phyloP scores from a whole-genome alignment of 2,113 vertebrate species.

The Theristicus caerulescens region DNA sequence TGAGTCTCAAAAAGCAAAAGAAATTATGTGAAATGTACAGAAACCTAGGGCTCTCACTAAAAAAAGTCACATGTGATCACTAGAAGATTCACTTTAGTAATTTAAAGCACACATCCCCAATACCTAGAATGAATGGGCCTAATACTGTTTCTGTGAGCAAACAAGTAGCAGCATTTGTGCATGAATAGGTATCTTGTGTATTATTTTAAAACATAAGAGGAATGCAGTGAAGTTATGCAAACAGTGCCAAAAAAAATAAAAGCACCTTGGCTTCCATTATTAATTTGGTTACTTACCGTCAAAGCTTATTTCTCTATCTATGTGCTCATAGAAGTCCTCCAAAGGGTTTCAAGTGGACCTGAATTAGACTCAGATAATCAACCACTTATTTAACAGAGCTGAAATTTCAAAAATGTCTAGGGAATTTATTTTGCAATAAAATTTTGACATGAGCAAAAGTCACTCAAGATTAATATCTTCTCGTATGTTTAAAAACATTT shows the following conservation, averaged over 20 bases:
- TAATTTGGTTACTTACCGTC: neutral
- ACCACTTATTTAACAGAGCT: neutral
- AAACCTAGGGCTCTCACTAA: neutral
- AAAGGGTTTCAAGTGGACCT: neutral
- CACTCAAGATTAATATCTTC: neutral
- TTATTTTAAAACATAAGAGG: neutral
- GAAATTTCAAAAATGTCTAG: neutral
- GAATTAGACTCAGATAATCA: neutral
- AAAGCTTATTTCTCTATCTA: neutral
- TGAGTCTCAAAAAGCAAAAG: neutral
- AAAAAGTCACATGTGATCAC: neutral
- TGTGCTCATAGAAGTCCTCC: neutral
- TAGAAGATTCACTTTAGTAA: neutral
- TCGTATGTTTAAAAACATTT: neutral
- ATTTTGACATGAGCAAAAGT: neutral
- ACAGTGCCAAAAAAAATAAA: neutral
- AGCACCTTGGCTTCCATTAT: neutral
- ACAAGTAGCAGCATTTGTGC: neutral
- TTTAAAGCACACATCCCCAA: neutral
- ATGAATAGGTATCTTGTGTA: neutral
- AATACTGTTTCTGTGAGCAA: neutral
- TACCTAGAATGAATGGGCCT: neutral
- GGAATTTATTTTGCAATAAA: neutral
- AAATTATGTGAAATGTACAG: neutral
- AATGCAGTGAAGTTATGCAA: neutral